These are phyloP conservation scores for Rhagonycha fulva DNA, from an alignment of 2,888 invertebrate genomes.

Conservation along the genomic window DNA sequence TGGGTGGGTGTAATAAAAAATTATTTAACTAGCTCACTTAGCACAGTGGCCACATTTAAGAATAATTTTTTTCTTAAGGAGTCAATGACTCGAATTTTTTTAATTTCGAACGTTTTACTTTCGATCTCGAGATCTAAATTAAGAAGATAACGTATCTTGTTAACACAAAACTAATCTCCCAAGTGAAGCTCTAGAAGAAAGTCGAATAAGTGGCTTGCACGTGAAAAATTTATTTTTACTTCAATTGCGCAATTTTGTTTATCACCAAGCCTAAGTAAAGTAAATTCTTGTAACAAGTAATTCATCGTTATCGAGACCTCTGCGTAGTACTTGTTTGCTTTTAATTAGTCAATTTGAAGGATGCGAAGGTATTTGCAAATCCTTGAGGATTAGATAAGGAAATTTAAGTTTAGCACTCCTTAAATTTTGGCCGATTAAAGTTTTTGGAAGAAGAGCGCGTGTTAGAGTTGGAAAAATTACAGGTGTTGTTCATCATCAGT, in stretches of 20 bases:
- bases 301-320: not conserved
- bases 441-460: not conserved
- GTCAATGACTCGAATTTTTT: not conserved
- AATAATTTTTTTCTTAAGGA: not conserved
- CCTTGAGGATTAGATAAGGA: conserved; percentile 15
- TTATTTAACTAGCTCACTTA: not conserved
- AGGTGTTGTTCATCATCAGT: conserved; percentile 30
- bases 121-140: not conserved
- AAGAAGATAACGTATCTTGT: not conserved
- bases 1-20: conserved; percentile 1
- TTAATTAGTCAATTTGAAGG: conserved; percentile 10
- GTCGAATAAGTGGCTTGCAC: not conserved
- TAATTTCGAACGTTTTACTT: not conserved
- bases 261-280: conserved; percentile 1
- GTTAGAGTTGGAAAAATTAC: conserved; percentile 16
- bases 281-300: not conserved
- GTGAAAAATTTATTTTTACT: not conserved
- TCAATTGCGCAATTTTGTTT: not conserved
- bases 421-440: not conserved
- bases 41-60: not conserved
- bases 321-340: conserved; percentile 6
- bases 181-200: not conserved
- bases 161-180: conserved; percentile 1
- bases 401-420: not conserved
- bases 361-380: conserved; percentile 9